Evolutionary conservation across 2,888 invertebrate species (phyloP), one percentile per base, ranked within the genome.

Genomic region (Tipula lateralis): DNA sequence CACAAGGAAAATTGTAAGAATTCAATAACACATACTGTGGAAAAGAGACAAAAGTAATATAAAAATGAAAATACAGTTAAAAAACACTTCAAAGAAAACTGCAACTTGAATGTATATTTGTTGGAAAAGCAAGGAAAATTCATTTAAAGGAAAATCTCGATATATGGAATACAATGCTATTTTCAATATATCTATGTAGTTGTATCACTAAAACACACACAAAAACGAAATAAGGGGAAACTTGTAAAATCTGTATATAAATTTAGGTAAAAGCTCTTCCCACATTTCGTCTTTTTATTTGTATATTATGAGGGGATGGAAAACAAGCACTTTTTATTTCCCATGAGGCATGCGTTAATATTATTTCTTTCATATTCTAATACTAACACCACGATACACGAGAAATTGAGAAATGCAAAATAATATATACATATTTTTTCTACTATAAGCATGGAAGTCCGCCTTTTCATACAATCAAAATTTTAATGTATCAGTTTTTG

Each of bases 11-110:
- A 16, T 16, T n/a, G n/a, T 82, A 30, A 82, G 82, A 30, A 82
- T 30, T 16, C 82, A 82, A 82, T 5, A 29, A 82, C 82, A n/a
- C n/a, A 30, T n/a, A 82, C 30, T 82, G 82, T 30, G 32, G 30
- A 82, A 82, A 82, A 82, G 82, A 82, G 82, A 82, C 16, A 16
- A 82, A 82, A 82, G 9, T 30, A 29, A 29, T 30, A 29, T 30
- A n/a, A 30, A 32, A 82, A 82, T 30, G 32, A 82, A 30, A 82
- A 30, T 82, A 30, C 82, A 32, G 16, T 30, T 80, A 82, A 82
- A 82, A 82, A 16, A 30, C 66, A 66, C 66, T 66, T 66, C 9
- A 66, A 66, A 66, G 66, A 82, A 82, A 82, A 82, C 82, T 82
- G 82, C 82, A 82, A 82, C 30, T 29, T 9, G 44, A 24, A 66